Conservation (phyloP, 92 coral and sea anemone species). For the Muricea muricata region DNA sequence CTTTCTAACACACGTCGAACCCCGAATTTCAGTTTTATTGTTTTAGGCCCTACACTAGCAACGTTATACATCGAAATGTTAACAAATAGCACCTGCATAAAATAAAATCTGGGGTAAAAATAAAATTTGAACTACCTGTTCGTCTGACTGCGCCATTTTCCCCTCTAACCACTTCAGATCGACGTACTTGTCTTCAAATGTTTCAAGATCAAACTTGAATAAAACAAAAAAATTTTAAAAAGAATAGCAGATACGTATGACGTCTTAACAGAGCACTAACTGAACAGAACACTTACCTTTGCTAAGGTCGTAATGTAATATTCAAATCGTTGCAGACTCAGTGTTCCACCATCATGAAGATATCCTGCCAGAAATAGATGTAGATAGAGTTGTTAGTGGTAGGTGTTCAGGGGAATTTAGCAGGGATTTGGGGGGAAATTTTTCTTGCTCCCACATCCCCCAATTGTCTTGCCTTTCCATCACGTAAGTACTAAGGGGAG, state of each 20-base stretch:
- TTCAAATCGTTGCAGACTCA: conserved; percentile 81
- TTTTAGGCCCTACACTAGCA: too few species aligned
- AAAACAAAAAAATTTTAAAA: neutral
- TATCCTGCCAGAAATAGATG: conserved; percentile 58
- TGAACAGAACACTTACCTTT: conserved; percentile 64
- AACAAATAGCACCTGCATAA: neutral
- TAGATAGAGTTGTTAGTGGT: too few species aligned
- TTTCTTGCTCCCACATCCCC: too few species aligned
- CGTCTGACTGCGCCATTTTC: conserved; percentile 36
- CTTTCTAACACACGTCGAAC: too few species aligned
- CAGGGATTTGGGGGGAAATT: too few species aligned
- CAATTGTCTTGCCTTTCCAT: too few species aligned
- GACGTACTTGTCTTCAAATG: conserved; percentile 88
- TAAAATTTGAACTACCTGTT: neutral
- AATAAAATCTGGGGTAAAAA: neutral
- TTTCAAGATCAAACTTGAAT: conserved; percentile 88
- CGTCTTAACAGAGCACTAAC: neutral
- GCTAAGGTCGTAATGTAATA: conserved; percentile 76
- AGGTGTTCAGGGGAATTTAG: too few species aligned
- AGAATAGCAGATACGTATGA: neutral
- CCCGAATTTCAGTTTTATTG: too few species aligned
- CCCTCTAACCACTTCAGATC: conserved; percentile 98
- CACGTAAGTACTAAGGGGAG: too few species aligned
- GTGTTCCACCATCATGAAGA: conserved; percentile 81
- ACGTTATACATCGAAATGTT: too few species aligned